Evolutionary conservation across 2,888 invertebrate genomes (phyloP), one percentile per base, ranked within the genome.

Genomic region (Scrobipalpa costella): DNA sequence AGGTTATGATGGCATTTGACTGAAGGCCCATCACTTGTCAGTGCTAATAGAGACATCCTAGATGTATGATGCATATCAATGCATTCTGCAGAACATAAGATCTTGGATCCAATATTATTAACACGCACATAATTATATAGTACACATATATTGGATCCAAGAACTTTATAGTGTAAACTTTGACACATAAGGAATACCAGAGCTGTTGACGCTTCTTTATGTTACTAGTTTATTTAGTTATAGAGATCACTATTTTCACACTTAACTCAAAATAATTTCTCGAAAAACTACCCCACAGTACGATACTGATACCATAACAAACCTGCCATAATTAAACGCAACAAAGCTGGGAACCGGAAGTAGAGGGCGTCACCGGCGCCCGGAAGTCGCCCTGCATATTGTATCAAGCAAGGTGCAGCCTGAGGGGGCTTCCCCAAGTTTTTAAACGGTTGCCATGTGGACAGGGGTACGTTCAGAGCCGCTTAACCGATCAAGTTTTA

Each of bases 321-420:
- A 44, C 40, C n/a, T 40, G n/a, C n/a, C 33, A n/a, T 57, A 38
- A 58, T 38, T 40, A 38, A 27, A 58, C 21, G 59, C 27, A 50
- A 63, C 63, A 59, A 63, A 21, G 34, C 64, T 36, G 49, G 55
- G 21, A 36, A 50, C 50, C 64, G 64, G 61, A 61, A 64, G 50
- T 49, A 13, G 60, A 59, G 59, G 61, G 61, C 44, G 58, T 49
- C 19, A 8, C 38, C 34, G 64, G 64, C 64, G 61, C 49, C 64
- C 61, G 64, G 64, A 64, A 64, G 64, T 61, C 61, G 59, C 27
- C 36, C 27, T 55, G 57, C 57, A 38, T 44, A 59, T 59, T 59
- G 38, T 59, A 27, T 44, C 27, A 59, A 19, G 44, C 44, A 44
- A 44, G 27, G 44, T 59, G 27, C 55, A 34, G 15, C 50, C 27